These are phyloP conservation scores for Shinisaurus crocodilurus DNA, from an alignment of 2,113 vertebrate species.

Conservation along the genomic window DNA sequence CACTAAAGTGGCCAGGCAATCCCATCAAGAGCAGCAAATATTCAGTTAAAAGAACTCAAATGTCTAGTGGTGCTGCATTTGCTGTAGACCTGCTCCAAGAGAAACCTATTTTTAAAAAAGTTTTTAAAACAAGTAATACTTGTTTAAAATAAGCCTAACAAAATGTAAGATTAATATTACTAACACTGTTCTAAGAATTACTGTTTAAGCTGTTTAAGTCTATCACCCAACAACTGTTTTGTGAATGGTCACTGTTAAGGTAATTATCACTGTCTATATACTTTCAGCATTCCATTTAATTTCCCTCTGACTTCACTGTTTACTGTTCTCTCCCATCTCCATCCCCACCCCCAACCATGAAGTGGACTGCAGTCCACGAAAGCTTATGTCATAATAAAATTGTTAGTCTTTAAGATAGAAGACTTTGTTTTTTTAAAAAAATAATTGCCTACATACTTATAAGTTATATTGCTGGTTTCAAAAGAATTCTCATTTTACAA, in stretches of 20 bases:
- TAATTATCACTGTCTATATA: too few relatives aligned
- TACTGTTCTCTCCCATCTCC: too few relatives aligned
- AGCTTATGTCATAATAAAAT: too few relatives aligned
- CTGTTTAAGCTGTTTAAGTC: background rate
- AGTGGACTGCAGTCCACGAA: too few relatives aligned
- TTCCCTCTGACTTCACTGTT: too few relatives aligned
- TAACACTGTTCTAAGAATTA: background rate
- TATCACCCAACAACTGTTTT: too few relatives aligned
- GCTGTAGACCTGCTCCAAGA: background rate
- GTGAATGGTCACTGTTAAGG: too few relatives aligned
- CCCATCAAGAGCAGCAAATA: background rate
- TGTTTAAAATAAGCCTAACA: background rate
- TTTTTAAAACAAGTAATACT: background rate
- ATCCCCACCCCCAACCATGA: too few relatives aligned
- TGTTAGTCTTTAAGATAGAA: too few relatives aligned
- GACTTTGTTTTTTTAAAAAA: background rate
- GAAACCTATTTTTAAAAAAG: background rate
- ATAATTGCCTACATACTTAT: background rate
- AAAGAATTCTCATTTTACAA: accelerated
- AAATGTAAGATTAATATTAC: background rate
- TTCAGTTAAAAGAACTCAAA: background rate
- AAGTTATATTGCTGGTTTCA: background rate
- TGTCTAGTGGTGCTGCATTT: background rate
- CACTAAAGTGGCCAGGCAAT: background rate
- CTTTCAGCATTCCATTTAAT: too few relatives aligned